Conservation (phyloP, 2,113 vertebrate genomes). For the Nyctibius bracteatus region DNA sequence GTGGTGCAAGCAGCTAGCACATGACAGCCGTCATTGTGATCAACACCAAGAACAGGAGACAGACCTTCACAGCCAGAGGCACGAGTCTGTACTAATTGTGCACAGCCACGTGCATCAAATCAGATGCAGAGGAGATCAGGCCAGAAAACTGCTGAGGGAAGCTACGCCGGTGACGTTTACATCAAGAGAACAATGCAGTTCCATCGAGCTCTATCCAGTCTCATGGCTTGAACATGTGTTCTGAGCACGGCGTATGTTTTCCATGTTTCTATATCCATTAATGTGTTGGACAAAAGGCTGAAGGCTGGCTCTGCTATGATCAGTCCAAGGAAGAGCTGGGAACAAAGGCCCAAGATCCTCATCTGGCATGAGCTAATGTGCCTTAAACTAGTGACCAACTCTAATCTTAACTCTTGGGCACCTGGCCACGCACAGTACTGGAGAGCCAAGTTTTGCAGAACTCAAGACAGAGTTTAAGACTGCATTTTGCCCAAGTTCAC, state of each 20-base stretch:
- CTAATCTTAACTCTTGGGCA: no score
- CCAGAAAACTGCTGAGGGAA: background rate
- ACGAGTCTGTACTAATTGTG: accelerated
- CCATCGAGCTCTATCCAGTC: background rate
- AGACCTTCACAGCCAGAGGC: background rate
- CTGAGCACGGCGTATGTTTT: no score
- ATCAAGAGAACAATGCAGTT: background rate
- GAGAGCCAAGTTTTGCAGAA: background rate
- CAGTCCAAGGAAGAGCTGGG: background rate
- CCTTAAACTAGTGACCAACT: background rate
- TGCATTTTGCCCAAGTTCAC: background rate
- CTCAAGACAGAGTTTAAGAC: background rate
- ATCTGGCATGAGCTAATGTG: background rate
- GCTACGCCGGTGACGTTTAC: accelerated
- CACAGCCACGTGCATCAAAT: background rate
- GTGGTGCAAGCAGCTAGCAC: background rate
- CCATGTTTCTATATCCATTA: background rate
- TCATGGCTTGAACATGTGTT: background rate
- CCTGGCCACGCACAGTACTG: background rate
- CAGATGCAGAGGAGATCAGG: background rate
- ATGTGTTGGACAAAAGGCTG: background rate
- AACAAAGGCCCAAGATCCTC: background rate
- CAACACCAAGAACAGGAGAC: background rate
- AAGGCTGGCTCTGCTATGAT: background rate
- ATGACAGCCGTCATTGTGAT: background rate